phyloP scores from a whole-genome alignment of 2,888 invertebrate genomes.

The Drosophila macrothrix region DNA sequence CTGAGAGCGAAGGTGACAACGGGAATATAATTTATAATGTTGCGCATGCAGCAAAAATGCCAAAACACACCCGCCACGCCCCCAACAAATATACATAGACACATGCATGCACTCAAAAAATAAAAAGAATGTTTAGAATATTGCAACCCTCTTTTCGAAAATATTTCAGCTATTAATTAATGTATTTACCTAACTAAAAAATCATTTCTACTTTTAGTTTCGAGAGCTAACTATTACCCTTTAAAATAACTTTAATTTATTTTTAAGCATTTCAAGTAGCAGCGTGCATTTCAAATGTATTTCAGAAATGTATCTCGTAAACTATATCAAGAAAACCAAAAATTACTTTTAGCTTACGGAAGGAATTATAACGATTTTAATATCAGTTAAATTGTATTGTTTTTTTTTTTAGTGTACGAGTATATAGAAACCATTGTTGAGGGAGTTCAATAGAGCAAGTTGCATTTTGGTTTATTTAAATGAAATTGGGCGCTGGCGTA shows the following conservation, averaged over 20 bases:
- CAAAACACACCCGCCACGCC: constrained; percentile 71
- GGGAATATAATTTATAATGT: constrained; percentile 76
- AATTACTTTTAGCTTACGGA: not conserved
- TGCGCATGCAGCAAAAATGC: constrained; percentile 73
- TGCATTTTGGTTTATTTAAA: constrained; percentile 67
- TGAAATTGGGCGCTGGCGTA: constrained; percentile 62
- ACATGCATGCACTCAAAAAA: constrained; percentile 1
- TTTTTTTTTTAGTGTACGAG: constrained; percentile 1
- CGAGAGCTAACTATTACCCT: not conserved
- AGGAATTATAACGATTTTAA: not conserved
- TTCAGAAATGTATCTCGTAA: not conserved
- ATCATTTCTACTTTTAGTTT: not conserved
- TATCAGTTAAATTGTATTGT: not conserved
- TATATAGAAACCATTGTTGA: constrained; percentile 21
- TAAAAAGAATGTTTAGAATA: not conserved
- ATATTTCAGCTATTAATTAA: not conserved
- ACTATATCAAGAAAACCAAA: not conserved
- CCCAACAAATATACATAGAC: constrained; percentile 43
- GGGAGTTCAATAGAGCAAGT: constrained; percentile 69
- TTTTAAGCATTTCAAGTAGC: not conserved
- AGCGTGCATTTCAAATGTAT: not conserved
- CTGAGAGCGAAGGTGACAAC: constrained; percentile 73
- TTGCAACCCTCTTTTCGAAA: not conserved
- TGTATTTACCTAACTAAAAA: not conserved
- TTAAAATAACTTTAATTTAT: not conserved